Conservation (phyloP, 2,888 invertebrate species). For the Eubasilissa splendida region DNA sequence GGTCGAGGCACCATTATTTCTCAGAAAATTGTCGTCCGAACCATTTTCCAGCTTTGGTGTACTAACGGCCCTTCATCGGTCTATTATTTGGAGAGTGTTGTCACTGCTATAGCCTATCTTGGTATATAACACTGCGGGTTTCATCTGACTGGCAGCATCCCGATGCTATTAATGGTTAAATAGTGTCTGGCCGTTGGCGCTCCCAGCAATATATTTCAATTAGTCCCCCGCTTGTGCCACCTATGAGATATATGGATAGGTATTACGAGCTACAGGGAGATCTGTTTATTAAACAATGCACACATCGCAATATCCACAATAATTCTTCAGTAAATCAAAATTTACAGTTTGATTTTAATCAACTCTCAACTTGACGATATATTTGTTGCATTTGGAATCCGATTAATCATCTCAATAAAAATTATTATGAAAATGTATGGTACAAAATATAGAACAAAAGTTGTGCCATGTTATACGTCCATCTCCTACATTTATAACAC, state of each 20-base stretch:
- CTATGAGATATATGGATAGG: slow-evolving; percentile 26
- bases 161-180: slow-evolving; percentile 55
- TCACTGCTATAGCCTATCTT: slow-evolving; percentile 31
- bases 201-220: slow-evolving; percentile 57
- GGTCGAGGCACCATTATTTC: slow-evolving; percentile 1
- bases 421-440: no score
- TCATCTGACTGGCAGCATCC: slow-evolving; percentile 43
- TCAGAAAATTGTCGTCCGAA: neutral
- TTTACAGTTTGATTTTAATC: no score
- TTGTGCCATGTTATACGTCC: no score
- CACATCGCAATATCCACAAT: no score
- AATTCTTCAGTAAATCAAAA: no score
- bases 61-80: slow-evolving; percentile 20
- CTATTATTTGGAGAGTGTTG: slow-evolving; percentile 36
- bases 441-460: no score
- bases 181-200: slow-evolving; percentile 52
- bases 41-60: slow-evolving; percentile 7
- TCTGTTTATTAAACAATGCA: neutral
- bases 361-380: no score
- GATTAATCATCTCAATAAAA: no score
- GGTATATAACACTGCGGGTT: slow-evolving; percentile 29
- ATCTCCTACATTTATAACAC: no score
- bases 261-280: neutral
- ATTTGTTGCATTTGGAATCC: no score
- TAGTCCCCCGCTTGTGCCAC: slow-evolving; percentile 41